These are phyloP conservation scores for Plecturocebus donacophilus DNA, from an alignment of 2,113 vertebrate species.

Conservation along the genomic window DNA sequence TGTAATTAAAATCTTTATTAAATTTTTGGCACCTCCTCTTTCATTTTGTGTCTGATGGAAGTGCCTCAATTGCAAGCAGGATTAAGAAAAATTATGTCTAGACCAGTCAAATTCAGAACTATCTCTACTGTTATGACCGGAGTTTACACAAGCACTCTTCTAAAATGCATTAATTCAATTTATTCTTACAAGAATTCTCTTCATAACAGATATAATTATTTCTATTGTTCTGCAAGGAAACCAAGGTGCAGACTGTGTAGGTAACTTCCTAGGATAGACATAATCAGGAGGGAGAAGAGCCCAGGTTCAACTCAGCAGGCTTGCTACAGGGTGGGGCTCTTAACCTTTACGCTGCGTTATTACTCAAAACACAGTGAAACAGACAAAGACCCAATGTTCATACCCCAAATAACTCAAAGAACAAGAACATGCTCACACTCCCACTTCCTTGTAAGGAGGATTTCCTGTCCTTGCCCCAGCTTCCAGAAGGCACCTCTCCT, in stretches of 20 bases:
- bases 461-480: background rate
- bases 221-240: background rate
- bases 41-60: background rate
- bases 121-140: background rate
- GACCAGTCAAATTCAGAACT: background rate
- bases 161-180: background rate
- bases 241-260: background rate
- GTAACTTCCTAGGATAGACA: background rate
- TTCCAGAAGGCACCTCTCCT: background rate
- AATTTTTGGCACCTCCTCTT: background rate
- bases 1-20: background rate
- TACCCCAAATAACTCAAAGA: background rate
- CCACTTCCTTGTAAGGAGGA: fast-evolving
- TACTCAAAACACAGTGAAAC: background rate
- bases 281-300: fast-evolving
- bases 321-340: fast-evolving
- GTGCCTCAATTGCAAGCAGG: background rate
- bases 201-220: background rate
- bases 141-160: background rate
- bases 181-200: background rate
- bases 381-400: fast-evolving
- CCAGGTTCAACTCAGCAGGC: background rate
- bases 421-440: background rate
- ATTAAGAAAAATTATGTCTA: background rate
- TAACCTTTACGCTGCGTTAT: fast-evolving